Percentiles rank a stretch among this genome's conserved stretches.
These are phyloP conservation scores for Dicycla oo DNA, from an alignment of 2,888 invertebrate species.

Conservation along the genomic window DNA sequence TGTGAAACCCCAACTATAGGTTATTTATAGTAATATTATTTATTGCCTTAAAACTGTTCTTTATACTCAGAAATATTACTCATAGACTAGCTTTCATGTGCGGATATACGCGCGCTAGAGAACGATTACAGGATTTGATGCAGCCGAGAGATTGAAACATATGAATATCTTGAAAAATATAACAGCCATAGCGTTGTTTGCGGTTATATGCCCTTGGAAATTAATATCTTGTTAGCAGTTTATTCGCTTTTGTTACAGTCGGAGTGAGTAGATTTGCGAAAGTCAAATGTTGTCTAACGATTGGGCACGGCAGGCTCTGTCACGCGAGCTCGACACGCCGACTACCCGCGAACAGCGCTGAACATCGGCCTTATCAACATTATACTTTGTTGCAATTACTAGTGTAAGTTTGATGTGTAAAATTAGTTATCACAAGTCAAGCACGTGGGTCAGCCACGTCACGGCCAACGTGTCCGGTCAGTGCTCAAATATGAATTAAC, in stretches of 20 bases:
- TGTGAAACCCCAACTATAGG: too few species aligned
- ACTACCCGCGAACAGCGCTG: conserved; percentile 60
- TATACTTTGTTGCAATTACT: conserved; percentile 63
- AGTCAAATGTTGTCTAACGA: conserved; percentile 83
- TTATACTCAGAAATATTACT: conserved; percentile 30
- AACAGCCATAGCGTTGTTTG: conserved; percentile 39
- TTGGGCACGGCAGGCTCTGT: conserved; percentile 83
- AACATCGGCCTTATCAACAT: conserved; percentile 63
- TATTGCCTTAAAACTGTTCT: conserved; percentile 13
- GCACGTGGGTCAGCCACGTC: conserved; percentile 61
- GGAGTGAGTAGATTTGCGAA: conserved; percentile 81
- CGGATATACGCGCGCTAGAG: conserved; percentile 14
- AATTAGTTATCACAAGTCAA: conserved; percentile 55
- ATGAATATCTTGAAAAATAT: conserved; percentile 38
- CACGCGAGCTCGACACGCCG: conserved; percentile 81
- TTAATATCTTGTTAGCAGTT: conserved; percentile 78
- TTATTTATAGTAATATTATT: conserved; percentile 2
- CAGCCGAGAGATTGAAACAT: conserved; percentile 15
- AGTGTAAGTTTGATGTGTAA: conserved; percentile 54
- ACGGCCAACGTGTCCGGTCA: conserved; percentile 47
- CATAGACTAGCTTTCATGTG: conserved; percentile 38
- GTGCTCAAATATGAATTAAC: conserved; percentile 61
- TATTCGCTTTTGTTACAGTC: conserved; percentile 78
- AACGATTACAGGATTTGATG: conserved; percentile 26
- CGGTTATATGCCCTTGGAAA: conserved; percentile 70